Base-by-base conservation (phyloP, 2,113 vertebrate genomes). In the Otis tarda region DNA sequence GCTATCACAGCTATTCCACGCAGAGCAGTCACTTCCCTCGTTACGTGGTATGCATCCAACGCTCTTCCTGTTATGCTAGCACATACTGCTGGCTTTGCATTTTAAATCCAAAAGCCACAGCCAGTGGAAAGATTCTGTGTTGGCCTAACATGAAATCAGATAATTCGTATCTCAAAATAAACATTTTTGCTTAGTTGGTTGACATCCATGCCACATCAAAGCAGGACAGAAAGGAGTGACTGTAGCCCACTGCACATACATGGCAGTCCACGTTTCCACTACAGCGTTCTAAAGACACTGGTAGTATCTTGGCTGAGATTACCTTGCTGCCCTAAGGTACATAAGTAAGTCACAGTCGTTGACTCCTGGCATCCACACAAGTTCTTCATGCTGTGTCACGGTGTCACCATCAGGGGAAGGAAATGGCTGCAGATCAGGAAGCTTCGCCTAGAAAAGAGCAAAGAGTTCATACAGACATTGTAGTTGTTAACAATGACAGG, bases 341-440 rank as follows among this genome's bases (percentile, higher is more conserved):
- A 99, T 99, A 35, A 99, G 99, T 94, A 99, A 98, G 98, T 99
- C 99, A 92, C 99, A 99, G 98, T 99, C 99, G 24, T 99, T 99
- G 95, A 99, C 99, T 71, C 99, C 99, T 1, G 99, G 99, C 99
- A 99, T 99, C 99, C 99, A 99, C 56, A 99, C 99, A 57, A 99
- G 98, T 64, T 99, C 99, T 93, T 99, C 99, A 82, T 99, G 99
- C 92, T 99, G 99, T 2, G 99, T 99, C 97, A 99, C 98, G 3
- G 98, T 94, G 89, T 99, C 99, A 65, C 98, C 98, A 71, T 98
- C 98, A 49, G 99, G 98, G 91, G 99, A 99, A 75, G 99, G 99
- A 96, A 99, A 99, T 1, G 99, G 99, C 95, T 99, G 99, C 95
- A 99, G 98, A 85, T 99, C 99, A 2, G 99, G 99, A 94, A 99